phyloP scores from a whole-genome alignment of 2,888 invertebrate species.

The Rhopalosiphum nymphaeae region DNA sequence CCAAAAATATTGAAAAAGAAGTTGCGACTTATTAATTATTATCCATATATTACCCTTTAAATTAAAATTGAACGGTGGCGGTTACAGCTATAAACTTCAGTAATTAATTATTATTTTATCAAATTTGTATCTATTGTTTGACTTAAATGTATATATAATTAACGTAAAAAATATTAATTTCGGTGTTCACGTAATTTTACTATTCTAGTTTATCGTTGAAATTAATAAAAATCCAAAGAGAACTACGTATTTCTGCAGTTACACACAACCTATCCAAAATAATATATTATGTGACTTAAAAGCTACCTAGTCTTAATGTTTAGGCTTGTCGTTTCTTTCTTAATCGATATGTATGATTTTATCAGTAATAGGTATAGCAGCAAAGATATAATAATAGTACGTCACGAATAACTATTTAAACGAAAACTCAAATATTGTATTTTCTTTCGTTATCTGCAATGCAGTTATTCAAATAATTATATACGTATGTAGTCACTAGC shows the following conservation, averaged over 20 bases:
- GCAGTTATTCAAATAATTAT: neutral
- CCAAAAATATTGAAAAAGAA: neutral
- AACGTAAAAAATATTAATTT: neutral
- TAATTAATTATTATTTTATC: neutral
- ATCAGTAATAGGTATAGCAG: neutral
- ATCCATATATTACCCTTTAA: neutral
- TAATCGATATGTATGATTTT: neutral
- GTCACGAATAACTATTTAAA: neutral
- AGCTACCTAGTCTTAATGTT: neutral
- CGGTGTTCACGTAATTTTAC: neutral
- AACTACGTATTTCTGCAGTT: neutral
- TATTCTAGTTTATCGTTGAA: neutral
- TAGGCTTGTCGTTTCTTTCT: neutral
- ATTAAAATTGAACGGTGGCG: neutral
- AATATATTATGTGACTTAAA: neutral
- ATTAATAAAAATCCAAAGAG: neutral
- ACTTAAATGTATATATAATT: neutral
- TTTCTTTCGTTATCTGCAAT: neutral
- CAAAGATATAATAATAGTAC: neutral
- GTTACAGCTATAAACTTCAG: neutral
- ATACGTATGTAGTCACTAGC: neutral
- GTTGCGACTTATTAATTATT: neutral
- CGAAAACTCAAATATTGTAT: neutral
- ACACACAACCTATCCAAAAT: neutral
- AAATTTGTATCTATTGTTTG: neutral